Percentiles rank a stretch among this genome's conserved stretches.
phyloP scores from a whole-genome alignment of 2,113 vertebrate genomes.

The Benitochromis conjunctus region DNA sequence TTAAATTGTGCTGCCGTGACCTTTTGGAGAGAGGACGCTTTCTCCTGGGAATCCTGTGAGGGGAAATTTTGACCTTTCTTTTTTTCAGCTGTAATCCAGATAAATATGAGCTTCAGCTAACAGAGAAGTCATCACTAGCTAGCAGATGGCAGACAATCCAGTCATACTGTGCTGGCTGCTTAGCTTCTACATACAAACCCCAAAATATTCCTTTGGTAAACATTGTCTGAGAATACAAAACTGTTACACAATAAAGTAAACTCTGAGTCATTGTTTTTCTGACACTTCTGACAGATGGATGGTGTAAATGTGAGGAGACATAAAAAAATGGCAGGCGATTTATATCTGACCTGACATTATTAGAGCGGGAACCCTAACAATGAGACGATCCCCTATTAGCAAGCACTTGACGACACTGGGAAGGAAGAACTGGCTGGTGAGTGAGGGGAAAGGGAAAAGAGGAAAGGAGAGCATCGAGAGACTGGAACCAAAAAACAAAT shows the following conservation, averaged over 20 bases:
- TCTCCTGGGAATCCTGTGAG: not conserved
- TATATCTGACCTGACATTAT: not conserved
- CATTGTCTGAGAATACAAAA: not conserved
- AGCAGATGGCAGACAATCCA: not conserved
- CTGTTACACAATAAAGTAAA: not conserved
- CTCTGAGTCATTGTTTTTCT: not conserved
- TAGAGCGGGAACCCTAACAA: not conserved
- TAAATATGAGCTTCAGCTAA: not conserved
- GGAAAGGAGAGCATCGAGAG: not conserved
- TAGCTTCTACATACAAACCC: not conserved
- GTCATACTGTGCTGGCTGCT: not conserved
- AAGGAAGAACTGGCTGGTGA: not conserved
- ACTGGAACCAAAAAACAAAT: not conserved
- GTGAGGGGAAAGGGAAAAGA: not conserved
- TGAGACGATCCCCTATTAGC: not conserved
- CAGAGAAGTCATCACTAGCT: not conserved
- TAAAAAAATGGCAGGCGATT: not conserved
- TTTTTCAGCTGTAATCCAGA: not conserved
- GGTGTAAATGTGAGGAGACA: not conserved
- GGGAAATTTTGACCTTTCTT: not conserved
- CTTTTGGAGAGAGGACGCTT: not conserved
- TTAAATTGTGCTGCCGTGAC: not conserved
- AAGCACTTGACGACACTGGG: not conserved
- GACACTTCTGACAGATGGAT: not conserved
- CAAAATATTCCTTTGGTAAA: not conserved